These are phyloP conservation scores for Ophion obscuratus DNA, from an alignment of 2,888 invertebrate species.

Conservation along the genomic window DNA sequence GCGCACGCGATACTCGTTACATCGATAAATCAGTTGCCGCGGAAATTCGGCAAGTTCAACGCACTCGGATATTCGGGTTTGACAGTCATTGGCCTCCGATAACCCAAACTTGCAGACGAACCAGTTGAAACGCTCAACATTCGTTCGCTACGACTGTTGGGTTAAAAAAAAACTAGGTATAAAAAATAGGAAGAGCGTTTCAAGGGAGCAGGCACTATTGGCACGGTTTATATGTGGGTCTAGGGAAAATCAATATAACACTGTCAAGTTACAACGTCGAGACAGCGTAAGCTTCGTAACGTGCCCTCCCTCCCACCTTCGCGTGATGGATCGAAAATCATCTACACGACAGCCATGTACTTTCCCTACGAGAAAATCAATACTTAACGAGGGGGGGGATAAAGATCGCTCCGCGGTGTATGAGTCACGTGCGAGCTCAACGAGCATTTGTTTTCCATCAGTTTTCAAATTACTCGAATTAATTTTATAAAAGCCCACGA, in stretches of 20 bases:
- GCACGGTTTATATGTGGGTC: constrained; percentile 21
- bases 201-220: constrained; percentile 16
- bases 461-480: neutral
- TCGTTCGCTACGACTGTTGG: too few species aligned
- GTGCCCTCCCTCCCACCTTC: neutral
- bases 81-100: constrained; percentile 27
- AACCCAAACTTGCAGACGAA: neutral
- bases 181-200: neutral
- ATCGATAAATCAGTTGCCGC: constrained; percentile 70
- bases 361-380: constrained; percentile 55
- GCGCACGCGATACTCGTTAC: constrained; percentile 64
- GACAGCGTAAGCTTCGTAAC: constrained; percentile 31
- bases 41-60: constrained; percentile 55
- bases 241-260: constrained; percentile 47
- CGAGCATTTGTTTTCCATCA: constrained; percentile 16
- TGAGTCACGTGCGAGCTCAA: constrained; percentile 36
- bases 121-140: too few species aligned
- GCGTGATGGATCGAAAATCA: constrained; percentile 60
- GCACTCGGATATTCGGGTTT: constrained; percentile 49
- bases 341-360: constrained; percentile 37
- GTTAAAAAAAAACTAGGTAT: too few species aligned
- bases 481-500: too few species aligned
- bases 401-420: constrained; percentile 36
- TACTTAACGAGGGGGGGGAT: constrained; percentile 43
- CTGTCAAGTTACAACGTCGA: constrained; percentile 19